Conservation (phyloP, 2,113 vertebrate genomes). For the Mobula hypostoma region DNA sequence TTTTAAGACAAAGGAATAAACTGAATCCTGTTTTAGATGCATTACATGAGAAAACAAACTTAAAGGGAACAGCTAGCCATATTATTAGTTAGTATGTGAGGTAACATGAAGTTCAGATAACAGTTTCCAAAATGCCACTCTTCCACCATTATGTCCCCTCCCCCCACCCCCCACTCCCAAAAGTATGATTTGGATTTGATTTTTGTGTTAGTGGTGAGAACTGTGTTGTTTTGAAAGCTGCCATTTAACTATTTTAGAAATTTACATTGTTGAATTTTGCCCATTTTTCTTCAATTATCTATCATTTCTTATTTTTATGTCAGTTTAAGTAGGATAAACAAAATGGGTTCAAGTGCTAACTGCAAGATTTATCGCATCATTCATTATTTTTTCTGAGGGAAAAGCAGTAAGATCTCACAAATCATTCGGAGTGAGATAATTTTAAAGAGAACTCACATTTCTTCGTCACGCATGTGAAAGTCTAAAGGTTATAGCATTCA, state of each 20-base stretch:
- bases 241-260: background rate
- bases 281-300: background rate
- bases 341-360: background rate
- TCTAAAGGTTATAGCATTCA: background rate
- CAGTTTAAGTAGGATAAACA: background rate
- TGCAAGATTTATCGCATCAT: background rate
- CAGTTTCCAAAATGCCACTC: background rate
- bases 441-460: conserved; percentile 27
- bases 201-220: background rate
- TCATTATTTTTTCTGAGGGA: background rate
- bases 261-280: background rate
- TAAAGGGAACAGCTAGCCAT: background rate
- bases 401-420: too few species aligned
- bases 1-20: background rate
- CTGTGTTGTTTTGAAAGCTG: background rate
- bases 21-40: background rate
- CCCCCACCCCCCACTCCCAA: too few species aligned
- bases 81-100: conserved; percentile 10
- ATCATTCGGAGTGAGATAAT: background rate
- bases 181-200: background rate
- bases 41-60: background rate
- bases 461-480: background rate
- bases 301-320: background rate
- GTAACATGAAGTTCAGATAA: background rate
- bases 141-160: too few species aligned